Percentiles rank a stretch among this genome's conserved stretches.
Evolutionary conservation across 2,888 invertebrate species (phyloP).

Genomic region (Chrysolina oricalcia): DNA sequence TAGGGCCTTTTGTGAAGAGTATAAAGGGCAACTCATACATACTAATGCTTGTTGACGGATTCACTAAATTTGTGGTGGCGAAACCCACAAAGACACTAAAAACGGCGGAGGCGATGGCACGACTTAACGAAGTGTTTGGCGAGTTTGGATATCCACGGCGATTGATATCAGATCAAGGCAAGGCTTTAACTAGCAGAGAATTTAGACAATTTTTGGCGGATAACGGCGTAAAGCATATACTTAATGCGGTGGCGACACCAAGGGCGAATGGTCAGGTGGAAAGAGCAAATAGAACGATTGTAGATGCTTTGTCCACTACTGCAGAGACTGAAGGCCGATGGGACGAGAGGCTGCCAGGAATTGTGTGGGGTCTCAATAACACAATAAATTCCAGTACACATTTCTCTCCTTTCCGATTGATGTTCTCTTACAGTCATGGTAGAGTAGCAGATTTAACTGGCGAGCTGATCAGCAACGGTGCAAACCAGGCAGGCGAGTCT

Average conservation of each 20-base stretch:
- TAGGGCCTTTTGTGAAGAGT: conserved; percentile 24
- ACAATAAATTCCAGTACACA: conserved; percentile 36
- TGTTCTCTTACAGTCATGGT: conserved; percentile 33
- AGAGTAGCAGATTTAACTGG: conserved; percentile 2
- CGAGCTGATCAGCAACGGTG: conserved; percentile 21
- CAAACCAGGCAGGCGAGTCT: not conserved
- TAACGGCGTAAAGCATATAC: conserved; percentile 20
- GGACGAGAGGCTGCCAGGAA: conserved; percentile 54
- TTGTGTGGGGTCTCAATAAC: conserved; percentile 62
- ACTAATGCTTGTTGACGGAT: conserved; percentile 49
- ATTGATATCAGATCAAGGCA: conserved; percentile 34
- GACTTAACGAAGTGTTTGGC: conserved; percentile 20
- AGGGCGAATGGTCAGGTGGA: conserved; percentile 39
- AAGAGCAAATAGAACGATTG: not conserved
- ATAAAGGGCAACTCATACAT: conserved; percentile 39
- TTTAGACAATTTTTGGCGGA: conserved; percentile 34
- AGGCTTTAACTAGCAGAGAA: conserved; percentile 35
- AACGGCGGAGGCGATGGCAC: conserved; percentile 2
- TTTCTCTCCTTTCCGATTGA: conserved; percentile 28
- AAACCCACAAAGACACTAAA: not conserved
- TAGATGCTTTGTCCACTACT: conserved; percentile 32
- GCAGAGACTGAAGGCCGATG: conserved; percentile 52
- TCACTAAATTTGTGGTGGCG: conserved; percentile 31
- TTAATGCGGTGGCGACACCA: conserved; percentile 32
- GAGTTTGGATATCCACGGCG: conserved; percentile 38